Conservation (phyloP, 2,113 vertebrate genomes). For the Piprites chloris region DNA sequence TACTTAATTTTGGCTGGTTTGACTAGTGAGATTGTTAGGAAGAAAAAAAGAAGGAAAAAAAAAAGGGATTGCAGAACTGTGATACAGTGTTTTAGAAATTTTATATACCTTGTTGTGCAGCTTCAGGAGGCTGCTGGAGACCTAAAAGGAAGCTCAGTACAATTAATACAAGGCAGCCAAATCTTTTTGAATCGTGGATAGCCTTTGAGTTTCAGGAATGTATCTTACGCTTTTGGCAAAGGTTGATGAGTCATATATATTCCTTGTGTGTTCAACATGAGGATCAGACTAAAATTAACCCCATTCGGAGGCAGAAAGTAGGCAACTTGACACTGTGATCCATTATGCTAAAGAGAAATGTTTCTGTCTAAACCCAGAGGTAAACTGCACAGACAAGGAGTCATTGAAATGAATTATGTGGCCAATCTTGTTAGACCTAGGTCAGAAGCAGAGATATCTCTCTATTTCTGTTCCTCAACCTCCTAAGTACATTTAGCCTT, state of each 20-base stretch:
- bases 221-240: constrained; percentile 53
- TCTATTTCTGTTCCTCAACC: constrained; percentile 64
- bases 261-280: constrained; percentile 54
- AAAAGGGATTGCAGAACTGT: not conserved
- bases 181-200: constrained; percentile 26
- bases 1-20: not conserved
- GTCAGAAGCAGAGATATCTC: constrained; percentile 64
- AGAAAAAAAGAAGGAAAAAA: not conserved
- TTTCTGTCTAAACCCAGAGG: constrained; percentile 68
- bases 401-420: constrained; percentile 68
- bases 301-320: constrained; percentile 50
- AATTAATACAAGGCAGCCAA: not conserved
- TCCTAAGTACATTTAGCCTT: constrained; percentile 65
- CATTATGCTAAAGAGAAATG: constrained; percentile 65
- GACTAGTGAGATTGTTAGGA: not conserved
- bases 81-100: not conserved
- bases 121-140: not conserved
- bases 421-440: constrained; percentile 62
- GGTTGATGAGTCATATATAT: constrained; percentile 65
- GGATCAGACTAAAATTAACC: constrained; percentile 68
- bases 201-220: constrained; percentile 22
- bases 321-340: constrained; percentile 62
- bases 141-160: not conserved
- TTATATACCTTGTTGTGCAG: not conserved
- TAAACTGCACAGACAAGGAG: constrained; percentile 65